Base-by-base conservation (phyloP, 2,888 invertebrate species). In the Oasisia sp. region DNA sequence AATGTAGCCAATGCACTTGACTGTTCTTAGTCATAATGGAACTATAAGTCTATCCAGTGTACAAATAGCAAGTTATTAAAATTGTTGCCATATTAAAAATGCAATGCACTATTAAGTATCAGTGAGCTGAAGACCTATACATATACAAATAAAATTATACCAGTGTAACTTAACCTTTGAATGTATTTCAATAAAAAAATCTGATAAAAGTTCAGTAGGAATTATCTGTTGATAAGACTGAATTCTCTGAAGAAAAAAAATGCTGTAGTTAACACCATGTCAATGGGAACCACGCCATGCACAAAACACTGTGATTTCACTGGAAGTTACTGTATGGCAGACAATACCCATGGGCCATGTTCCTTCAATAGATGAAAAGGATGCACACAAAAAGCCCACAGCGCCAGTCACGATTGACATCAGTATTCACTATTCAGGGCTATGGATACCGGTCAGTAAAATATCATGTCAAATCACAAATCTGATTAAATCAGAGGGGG, bases 381-480 rank as follows among this genome's bases (percentile, higher is more conserved):
- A 74, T 74, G 74, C n/a, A 74, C 27, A 74, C n/a, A 74, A 74
- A 74, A 74, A 74, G 74, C 74, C 74, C 74, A 74, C 27, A 74
- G 74, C 5, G 19, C 27, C 74, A 19, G 74, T 27, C 27, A 19
- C 27, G 74, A 74, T 74, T 74, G 27, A 74, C 74, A 74, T 74
- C 74, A 27, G 74, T 74, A 74, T n/a, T 74, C 74, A 74, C 19
- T 7, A 74, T 74, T 74, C 27, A 74, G 27, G 27, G 74, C 74
- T 74, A 74, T 74, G 74, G 74, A 74, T 74, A n/a, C 74, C 27
- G 27, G 74, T 74, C 74, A 74, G 19, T 4, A 74, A 27, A 74
- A 74, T 74, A 74, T n/a, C 74, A 74, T 74, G 74, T 74, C 74
- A 74, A 74, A 74, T n/a, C 74, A 74, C 38, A 38, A 4, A 38